A percentile compares a stretch with the other conserved stretches of the same genome.
Evolutionary conservation across 2,113 vertebrate genomes (phyloP).

Genomic region (Sterna hirundo): DNA sequence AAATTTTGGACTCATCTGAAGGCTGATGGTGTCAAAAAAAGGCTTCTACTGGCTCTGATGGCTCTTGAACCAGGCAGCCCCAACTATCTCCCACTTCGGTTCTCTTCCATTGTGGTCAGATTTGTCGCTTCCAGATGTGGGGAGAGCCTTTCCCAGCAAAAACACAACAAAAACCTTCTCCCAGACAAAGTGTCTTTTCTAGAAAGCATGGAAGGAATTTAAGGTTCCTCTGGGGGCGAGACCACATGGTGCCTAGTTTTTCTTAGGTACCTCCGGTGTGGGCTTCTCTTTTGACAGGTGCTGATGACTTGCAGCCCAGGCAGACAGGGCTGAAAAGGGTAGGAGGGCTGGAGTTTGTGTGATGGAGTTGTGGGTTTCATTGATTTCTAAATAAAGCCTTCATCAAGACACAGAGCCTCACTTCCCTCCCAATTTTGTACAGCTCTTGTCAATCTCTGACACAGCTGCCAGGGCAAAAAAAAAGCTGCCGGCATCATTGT

Average conservation of each 20-base stretch:
- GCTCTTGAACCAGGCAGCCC: not conserved
- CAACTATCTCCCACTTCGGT: not conserved
- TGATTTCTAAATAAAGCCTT: conserved; percentile 43
- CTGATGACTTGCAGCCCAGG: not conserved
- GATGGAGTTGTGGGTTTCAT: not conserved
- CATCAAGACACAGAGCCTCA: not conserved
- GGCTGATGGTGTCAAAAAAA: not conserved
- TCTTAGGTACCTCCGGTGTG: not conserved
- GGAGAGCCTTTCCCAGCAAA: not conserved
- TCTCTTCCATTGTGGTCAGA: not conserved
- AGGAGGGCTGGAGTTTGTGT: not conserved
- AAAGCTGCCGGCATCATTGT: not conserved
- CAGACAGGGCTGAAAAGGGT: not conserved
- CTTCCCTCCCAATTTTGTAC: conserved; percentile 16
- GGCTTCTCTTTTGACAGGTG: not conserved
- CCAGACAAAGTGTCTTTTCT: not conserved
- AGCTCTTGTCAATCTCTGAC: conserved; percentile 32
- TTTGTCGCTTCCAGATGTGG: not conserved
- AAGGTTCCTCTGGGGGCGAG: not conserved
- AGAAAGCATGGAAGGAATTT: not conserved
- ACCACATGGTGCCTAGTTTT: not conserved
- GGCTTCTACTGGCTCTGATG: not conserved
- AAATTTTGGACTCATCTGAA: not conserved
- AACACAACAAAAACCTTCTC: not conserved
- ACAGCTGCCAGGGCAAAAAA: not conserved